These are phyloP conservation scores for Teleopsis dalmanni DNA, from an alignment of 1,140 invertebrate species.

Conservation along the genomic window DNA sequence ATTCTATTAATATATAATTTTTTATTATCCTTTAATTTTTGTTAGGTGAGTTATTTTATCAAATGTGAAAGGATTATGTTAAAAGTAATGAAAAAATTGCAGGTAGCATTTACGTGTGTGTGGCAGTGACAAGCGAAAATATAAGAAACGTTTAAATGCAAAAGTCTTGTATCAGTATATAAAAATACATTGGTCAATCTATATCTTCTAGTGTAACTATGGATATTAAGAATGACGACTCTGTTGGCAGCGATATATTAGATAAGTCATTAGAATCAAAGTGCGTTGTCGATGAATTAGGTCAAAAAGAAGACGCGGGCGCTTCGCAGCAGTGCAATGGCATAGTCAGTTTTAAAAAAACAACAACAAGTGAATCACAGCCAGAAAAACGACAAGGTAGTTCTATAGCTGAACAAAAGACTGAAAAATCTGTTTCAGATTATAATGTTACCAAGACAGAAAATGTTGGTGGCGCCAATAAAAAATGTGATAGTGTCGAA, in stretches of 20 bases:
- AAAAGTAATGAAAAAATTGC: too few relatives aligned
- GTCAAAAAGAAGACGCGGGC: conserved; percentile 3
- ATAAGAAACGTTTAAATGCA: too few relatives aligned
- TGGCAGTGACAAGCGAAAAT: too few relatives aligned
- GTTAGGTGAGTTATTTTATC: too few relatives aligned
- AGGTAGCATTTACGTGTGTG: too few relatives aligned
- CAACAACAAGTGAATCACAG: conserved; percentile 2
- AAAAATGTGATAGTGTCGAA: conserved; percentile 20
- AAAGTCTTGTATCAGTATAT: too few relatives aligned
- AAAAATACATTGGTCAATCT: too few relatives aligned
- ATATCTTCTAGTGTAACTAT: too few relatives aligned
- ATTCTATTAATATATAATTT: too few relatives aligned
- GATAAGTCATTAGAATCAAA: conserved; percentile 40
- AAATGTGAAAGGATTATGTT: too few relatives aligned
- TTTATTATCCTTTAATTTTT: too few relatives aligned
- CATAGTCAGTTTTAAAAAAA: neutral
- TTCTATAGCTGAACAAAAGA: conserved; percentile 4
- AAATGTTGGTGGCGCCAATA: conserved; percentile 14
- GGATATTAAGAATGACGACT: conserved; percentile 9
- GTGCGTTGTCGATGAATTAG: conserved; percentile 32
- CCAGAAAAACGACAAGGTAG: conserved; percentile 2
- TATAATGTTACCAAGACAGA: conserved; percentile 6
- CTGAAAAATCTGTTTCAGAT: too few relatives aligned
- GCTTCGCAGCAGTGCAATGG: conserved; percentile 1
- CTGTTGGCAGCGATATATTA: conserved; percentile 23